Conservation (phyloP, 1,140 invertebrate species). For the Pristionchus pacificus region DNA sequence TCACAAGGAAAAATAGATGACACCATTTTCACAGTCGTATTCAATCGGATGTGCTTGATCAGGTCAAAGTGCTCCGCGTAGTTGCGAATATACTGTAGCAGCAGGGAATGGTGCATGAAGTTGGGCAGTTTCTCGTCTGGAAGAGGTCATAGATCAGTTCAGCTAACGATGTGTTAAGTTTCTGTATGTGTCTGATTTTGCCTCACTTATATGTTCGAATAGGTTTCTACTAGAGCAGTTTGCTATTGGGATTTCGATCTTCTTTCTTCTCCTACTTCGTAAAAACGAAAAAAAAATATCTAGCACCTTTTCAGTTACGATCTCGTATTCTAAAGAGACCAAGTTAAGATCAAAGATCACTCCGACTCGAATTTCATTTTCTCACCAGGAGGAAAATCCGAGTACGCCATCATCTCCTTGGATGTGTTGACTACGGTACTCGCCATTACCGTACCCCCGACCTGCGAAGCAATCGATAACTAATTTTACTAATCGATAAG, state of each 20-base stretch:
- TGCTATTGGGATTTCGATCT: no score
- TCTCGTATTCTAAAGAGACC: no score
- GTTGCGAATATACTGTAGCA: conserved; percentile 59
- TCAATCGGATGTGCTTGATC: conserved; percentile 52
- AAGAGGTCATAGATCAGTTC: no score
- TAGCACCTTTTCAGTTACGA: no score
- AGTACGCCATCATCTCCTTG: conserved; percentile 63
- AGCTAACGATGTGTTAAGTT: not conserved
- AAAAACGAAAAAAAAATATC: no score
- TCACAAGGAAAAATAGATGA: no score
- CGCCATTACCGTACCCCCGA: conserved; percentile 59
- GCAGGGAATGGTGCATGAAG: conserved; percentile 60
- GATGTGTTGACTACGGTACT: conserved; percentile 62
- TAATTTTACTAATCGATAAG: not conserved
- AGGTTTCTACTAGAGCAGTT: no score
- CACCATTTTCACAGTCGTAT: conserved; percentile 53
- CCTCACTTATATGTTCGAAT: no score
- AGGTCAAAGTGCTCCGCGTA: conserved; percentile 60
- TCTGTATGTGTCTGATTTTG: not conserved
- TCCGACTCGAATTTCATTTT: no score
- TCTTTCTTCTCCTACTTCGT: no score
- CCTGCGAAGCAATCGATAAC: conserved; percentile 32
- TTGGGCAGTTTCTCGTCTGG: conserved; percentile 48
- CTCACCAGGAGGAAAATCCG: conserved; percentile 62
- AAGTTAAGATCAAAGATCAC: no score